Evolutionary conservation across 2,888 invertebrate species (phyloP).

Genomic region (Drosophila mimetica): DNA sequence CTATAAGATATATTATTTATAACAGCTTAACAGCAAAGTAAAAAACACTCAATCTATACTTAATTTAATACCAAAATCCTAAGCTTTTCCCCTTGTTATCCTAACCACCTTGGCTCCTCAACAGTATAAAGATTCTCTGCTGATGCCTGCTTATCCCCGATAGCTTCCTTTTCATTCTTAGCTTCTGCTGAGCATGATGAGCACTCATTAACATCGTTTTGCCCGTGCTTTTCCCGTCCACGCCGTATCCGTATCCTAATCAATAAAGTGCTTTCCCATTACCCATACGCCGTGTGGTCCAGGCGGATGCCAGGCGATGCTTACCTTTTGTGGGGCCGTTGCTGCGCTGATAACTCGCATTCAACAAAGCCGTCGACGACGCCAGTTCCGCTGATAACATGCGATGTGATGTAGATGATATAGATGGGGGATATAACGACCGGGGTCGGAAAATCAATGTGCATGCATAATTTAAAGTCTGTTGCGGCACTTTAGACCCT

Average conservation of each 20-base stretch:
- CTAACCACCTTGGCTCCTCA: no score
- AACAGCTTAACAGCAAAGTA: no score
- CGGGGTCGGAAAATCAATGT: conserved; percentile 71
- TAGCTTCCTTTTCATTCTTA: not conserved
- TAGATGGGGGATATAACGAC: conserved; percentile 36
- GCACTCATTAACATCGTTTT: conserved; percentile 22
- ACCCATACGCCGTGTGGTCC: conserved; percentile 29
- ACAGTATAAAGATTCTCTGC: not conserved
- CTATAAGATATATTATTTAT: no score
- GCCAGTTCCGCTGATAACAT: conserved; percentile 84
- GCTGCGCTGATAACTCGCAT: conserved; percentile 77
- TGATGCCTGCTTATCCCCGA: not conserved
- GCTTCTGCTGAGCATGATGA: not conserved
- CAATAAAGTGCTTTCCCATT: conserved; percentile 16
- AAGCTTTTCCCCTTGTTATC: not conserved
- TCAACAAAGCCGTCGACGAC: conserved; percentile 82
- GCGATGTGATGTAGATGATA: conserved; percentile 64
- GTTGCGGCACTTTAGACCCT: conserved; percentile 53
- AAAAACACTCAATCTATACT: no score
- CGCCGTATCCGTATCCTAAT: conserved; percentile 5
- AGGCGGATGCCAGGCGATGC: conserved; percentile 11
- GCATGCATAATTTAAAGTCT: conserved; percentile 75
- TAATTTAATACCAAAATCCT: not conserved
- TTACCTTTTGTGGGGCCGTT: conserved; percentile 75
- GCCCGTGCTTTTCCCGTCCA: not conserved